Percentiles rank a stretch among this genome's conserved stretches.
These are phyloP conservation scores for Mycteria americana DNA, from an alignment of 2,797 vertebrate genomes.

Conservation along the genomic window DNA sequence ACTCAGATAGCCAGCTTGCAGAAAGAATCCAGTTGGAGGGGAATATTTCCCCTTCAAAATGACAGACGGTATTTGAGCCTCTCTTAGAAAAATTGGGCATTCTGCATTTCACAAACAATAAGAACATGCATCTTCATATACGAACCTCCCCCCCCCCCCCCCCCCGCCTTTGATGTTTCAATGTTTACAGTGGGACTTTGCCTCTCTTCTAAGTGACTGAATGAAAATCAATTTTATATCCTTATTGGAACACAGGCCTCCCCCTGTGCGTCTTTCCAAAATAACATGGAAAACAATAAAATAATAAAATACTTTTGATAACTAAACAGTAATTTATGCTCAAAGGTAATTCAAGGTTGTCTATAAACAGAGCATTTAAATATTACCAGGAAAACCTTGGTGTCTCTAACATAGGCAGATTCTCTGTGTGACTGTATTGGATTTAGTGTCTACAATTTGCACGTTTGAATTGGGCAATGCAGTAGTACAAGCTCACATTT, in stretches of 20 bases:
- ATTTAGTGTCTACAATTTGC: neutral
- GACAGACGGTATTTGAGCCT: neutral
- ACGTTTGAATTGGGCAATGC: rapidly evolving
- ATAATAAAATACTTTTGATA: neutral
- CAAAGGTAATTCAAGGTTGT: neutral
- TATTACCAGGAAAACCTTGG: neutral
- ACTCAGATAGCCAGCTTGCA: neutral
- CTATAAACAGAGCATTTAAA: neutral
- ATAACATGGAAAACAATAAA: neutral
- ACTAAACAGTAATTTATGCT: neutral
- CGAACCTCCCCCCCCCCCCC: rapidly evolving
- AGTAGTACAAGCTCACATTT: neutral
- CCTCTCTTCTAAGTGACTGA: neutral
- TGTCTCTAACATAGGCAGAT: neutral
- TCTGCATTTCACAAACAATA: neutral
- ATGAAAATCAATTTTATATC: neutral
- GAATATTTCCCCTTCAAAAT: neutral
- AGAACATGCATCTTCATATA: neutral
- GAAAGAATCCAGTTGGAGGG: neutral
- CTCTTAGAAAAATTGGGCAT: neutral
- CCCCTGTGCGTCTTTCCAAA: neutral
- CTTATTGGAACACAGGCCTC: neutral
- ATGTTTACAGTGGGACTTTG: neutral
- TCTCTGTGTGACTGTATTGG: neutral
- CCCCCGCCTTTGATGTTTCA: neutral